Base-by-base conservation (phyloP, 2,888 invertebrate genomes). In the Dryocosmus kuriphilus region DNA sequence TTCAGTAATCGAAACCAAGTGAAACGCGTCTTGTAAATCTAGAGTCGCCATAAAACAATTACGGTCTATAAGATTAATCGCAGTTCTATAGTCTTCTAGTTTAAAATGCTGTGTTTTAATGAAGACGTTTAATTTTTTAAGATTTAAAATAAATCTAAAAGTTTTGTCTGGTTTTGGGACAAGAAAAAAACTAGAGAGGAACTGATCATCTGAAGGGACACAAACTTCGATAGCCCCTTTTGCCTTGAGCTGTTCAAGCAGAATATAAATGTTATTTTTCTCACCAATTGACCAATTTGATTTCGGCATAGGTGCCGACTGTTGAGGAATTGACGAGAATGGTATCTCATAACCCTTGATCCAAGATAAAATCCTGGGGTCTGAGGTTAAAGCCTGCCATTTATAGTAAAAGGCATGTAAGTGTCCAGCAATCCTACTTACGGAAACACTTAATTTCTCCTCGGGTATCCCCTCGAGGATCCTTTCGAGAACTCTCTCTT, bases 1-100 rank as follows among this genome's bases (percentile, higher is more conserved):
- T 27, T 57, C 65, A 60, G 63, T 22, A 32, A 83, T 61, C 2
- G 80, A 27, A 5, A 83, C 60, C 3, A 79, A 57, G 32, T 80
- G 79, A 11, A 82, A 84, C 0, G 84, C 82, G 19, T 83, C 83
- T 30, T 79, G 11, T 38, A 60, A 24, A 30, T 63, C 63, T 35
- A 63, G 27, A 27, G 35, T 71, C 7, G 71, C 46, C 71, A 71
- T 71, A 38, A 35, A 30, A n/a, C 46, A 71, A n/a, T 71, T 71
- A n/a, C 38, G 30, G 7, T 14, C 22, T n/a, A 71, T 35, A 19
- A 71, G 22, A 22, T 41, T 71, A 35, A n/a, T 38, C 11, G 38
- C 62, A 27, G 16, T 74, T 38, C 46, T 73, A 51, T 46, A 30
- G 24, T 77, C 74, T 22, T 77, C 77, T 16, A 77, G n/a, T 27